Base-by-base conservation (phyloP, 1,140 invertebrate species). In the Gryllus bimaculatus region DNA sequence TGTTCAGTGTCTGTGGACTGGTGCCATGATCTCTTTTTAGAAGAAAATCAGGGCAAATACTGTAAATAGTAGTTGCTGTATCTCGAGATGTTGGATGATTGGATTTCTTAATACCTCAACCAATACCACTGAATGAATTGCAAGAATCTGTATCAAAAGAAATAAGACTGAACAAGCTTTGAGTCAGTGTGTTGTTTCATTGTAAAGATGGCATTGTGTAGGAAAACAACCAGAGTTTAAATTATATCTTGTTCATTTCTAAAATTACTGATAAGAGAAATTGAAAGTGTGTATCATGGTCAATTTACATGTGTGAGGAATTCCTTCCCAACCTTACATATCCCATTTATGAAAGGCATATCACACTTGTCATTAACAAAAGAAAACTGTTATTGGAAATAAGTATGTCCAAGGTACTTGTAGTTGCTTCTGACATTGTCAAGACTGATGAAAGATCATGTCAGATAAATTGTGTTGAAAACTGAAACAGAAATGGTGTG, bases 131-230 rank as follows among this genome's bases (percentile, higher is more conserved):
- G 54, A 13, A 13, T 66, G 18, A 66, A 66, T 13, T 13, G 18
- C 54, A 66, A 66, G 54, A 66, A 66, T 1, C 18, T 66, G 18
- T 66, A 18, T 18, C 10, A 18, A 66, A 18, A 13, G 54, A 66
- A 66, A 66, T 18, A 66, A 66, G 54, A 66, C 54, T 66, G 54
- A 66, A 66, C 54, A 66, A 66, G 54, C 54, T 66, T 66, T 66
- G 54, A 66, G 54, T 66, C 54, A 13, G 54, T 66, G 18, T 66
- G 54, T 7, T 66, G 54, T 18, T 18, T 66, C 54, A 66, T 66
- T 66, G 7, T 13, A 66, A 66, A 66, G 18, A 13, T 13, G 10
- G 54, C 10, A 10, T 66, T 66, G 54, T 3, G 10, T 66, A 13
- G 54, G 18, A 66, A 66, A 66, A 1, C 10, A 66, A 66, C 54